Evolutionary conservation across 2,888 invertebrate species (phyloP), one percentile per base, ranked within the genome.

Genomic region (Drosophila eohydei): DNA sequence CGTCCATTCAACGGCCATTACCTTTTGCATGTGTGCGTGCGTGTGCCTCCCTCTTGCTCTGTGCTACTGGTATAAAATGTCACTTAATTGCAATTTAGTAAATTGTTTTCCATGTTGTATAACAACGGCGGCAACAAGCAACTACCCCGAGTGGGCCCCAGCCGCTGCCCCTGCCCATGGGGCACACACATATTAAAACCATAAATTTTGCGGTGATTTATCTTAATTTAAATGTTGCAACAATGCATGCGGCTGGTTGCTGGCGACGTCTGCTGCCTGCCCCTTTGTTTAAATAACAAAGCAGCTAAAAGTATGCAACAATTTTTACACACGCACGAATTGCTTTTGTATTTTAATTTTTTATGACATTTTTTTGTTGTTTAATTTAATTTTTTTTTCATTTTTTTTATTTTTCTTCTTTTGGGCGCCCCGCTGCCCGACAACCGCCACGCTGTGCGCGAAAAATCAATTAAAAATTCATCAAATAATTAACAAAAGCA

Each of bases 141-240:
- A 48, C 80, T 57, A 60, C 67, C 66, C 66, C 67, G 43, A 38
- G 65, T 46, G 44, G 28, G n/a, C 30, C n/a, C 9, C 7, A 28
- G 16, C 34, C 3, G n/a, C 36, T 9, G 9, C 65, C 59, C 32
- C 26, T 34, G 48, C 34, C 55, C 38, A 55, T 58, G 55, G 41
- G 26, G 48, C 54, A 51, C 54, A 78, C 63, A 72, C 76, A 80
- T 87, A 87, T 90, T 89, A 89, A 91, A 91, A 83, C 90, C 89
- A 91, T 91, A 91, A 89, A 92, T 92, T 91, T 84, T 92, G 89
- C 88, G 90, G 90, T 92, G 92, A 92, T 92, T 92, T 92, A 92
- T 92, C 91, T 91, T 91, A 92, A 92, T 92, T 92, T 92, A 91
- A 92, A 91, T 91, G 91, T 90, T 91, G 91, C 90, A 90, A 87